phyloP scores from a whole-genome alignment of 1,140 invertebrate species.

The Drosophila sproati region DNA sequence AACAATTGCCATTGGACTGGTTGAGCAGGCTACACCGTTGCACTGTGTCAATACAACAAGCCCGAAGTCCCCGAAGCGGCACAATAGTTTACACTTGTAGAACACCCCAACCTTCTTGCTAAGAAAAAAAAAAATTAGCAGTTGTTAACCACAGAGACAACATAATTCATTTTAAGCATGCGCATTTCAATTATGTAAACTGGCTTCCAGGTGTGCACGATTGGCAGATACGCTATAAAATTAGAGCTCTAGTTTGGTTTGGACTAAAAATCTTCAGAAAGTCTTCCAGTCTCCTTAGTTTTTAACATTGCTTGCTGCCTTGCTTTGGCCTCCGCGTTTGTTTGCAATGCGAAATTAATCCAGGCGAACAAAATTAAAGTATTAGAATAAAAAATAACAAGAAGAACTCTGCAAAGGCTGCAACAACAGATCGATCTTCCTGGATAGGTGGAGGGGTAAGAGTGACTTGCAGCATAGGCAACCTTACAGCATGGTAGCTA shows the following conservation, averaged over 20 bases:
- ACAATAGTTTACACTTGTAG: conserved; percentile 56
- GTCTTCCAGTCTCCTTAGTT: conserved; percentile 41
- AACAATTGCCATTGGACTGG: conserved; percentile 62
- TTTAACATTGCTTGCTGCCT: conserved; percentile 59
- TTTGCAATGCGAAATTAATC: conserved; percentile 80
- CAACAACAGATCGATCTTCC: conserved; percentile 53
- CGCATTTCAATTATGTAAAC: conserved; percentile 49
- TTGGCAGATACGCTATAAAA: conserved; percentile 21
- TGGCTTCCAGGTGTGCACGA: conserved; percentile 41
- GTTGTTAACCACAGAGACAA: conserved; percentile 9
- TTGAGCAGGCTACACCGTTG: neutral
- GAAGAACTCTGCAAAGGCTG: conserved; percentile 12
- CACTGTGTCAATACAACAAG: conserved; percentile 43
- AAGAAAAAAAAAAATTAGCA: conserved; percentile 5
- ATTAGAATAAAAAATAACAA: conserved; percentile 55
- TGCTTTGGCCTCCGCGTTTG: conserved; percentile 60
- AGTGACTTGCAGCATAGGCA: conserved; percentile 27
- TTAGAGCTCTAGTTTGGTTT: neutral
- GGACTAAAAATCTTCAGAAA: conserved; percentile 2
- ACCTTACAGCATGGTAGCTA: conserved; percentile 26
- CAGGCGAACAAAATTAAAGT: conserved; percentile 74
- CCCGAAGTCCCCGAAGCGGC: neutral
- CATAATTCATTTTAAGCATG: conserved; percentile 43
- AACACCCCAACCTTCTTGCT: neutral
- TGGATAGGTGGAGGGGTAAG: conserved; percentile 24